Evolutionary conservation across 1,140 invertebrate species (phyloP).

Genomic region (Drosophila trapezifrons): DNA sequence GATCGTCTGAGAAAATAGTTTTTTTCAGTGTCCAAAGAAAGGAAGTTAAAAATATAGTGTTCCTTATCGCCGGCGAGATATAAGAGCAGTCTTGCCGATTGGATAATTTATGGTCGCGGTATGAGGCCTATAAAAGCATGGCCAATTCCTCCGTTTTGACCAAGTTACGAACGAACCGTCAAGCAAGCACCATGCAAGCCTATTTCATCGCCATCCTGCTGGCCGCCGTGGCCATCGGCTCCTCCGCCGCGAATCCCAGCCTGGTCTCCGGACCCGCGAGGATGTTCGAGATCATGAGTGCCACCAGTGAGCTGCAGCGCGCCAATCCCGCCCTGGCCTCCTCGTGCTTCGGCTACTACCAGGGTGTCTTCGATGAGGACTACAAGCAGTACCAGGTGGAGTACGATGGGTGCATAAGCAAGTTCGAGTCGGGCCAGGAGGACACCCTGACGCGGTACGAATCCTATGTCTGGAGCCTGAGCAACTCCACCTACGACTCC

Average conservation of each 20-base stretch:
- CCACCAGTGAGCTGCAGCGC: conserved; percentile 39
- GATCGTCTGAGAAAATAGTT: not conserved
- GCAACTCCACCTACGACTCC: conserved; percentile 2
- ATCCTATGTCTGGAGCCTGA: conserved; percentile 9
- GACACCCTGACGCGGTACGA: conserved; percentile 17
- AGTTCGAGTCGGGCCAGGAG: not conserved
- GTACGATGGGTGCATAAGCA: conserved; percentile 24
- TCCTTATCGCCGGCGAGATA: conserved; percentile 39
- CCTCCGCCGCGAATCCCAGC: conserved; percentile 20
- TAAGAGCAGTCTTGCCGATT: conserved; percentile 1
- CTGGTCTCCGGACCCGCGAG: conserved; percentile 36
- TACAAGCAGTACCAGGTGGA: conserved; percentile 34
- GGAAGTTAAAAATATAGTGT: conserved; percentile 8
- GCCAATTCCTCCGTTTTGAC: conserved; percentile 2
- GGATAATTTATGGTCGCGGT: not conserved
- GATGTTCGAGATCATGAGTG: conserved; percentile 58
- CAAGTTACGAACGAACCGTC: conserved; percentile 41
- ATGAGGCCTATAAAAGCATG: conserved; percentile 22
- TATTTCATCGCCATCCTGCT: conserved; percentile 24
- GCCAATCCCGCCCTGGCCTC: conserved; percentile 27
- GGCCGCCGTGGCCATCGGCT: conserved; percentile 28
- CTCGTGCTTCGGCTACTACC: conserved; percentile 56
- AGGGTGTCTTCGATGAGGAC: conserved; percentile 29
- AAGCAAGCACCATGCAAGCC: conserved; percentile 33
- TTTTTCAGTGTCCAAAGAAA: not conserved